phyloP scores from a whole-genome alignment of 2,797 vertebrate species.

The Sebastes kiyomatsui region DNA sequence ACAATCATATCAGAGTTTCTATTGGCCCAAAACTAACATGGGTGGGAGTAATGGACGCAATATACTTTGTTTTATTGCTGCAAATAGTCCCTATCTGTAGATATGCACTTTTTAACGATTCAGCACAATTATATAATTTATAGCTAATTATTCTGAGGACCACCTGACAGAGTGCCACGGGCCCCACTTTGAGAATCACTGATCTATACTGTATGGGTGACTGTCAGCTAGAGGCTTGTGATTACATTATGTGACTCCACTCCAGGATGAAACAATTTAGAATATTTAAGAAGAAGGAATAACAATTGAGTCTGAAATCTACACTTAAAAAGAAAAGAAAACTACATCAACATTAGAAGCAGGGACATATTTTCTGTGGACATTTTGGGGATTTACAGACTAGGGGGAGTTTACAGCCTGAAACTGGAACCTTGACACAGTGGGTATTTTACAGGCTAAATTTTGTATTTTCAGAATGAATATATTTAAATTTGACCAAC shows the following conservation, averaged over 20 bases:
- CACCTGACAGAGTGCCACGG: no score
- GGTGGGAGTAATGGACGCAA: no score
- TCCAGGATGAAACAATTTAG: background rate
- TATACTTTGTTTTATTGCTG: no score
- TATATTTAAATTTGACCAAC: background rate
- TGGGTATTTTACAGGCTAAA: background rate
- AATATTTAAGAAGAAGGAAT: background rate
- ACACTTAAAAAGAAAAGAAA: background rate
- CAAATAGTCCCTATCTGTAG: no score
- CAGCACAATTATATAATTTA: no score
- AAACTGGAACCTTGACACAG: background rate
- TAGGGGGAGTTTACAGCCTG: background rate
- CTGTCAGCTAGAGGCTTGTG: background rate
- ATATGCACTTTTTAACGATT: no score
- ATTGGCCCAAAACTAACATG: no score
- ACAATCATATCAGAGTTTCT: no score
- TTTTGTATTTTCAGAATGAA: background rate
- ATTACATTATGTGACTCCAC: background rate
- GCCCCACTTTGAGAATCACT: no score
- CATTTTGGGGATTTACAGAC: background rate
- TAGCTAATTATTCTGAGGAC: no score
- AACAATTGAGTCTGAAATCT: background rate
- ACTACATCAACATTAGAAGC: background rate
- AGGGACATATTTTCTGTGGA: background rate
- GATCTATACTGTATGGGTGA: background rate